Evolutionary conservation across 2,797 vertebrate species (phyloP), one percentile per base, ranked within the genome.

Genomic region (Dermochelys coriacea): DNA sequence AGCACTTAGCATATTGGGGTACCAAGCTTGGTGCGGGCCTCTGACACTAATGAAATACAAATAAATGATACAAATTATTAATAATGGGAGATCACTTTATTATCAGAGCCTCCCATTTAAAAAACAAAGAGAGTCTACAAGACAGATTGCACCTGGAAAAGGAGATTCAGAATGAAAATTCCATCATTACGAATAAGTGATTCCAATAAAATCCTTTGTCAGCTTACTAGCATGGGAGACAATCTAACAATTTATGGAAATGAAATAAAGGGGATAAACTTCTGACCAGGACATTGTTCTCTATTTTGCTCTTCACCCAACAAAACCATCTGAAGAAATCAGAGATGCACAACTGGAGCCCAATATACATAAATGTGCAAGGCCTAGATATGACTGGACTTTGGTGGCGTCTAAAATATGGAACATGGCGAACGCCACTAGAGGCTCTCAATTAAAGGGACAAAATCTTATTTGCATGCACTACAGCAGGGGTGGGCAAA

Each of bases 91-190:
- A 25, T 68, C 14, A 1, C 50, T 23, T 45, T 50, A 88, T 61
- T 5, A 12, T 23, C 25, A 0, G 0, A 85, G 52, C 6, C 5
- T 54, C 6, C 4, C 54, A 8, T 4, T 0, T 12, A 19, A 16
- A n/a, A 52, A 21, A 1, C 4, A 14, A 47, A 12, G 31, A 9
- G 2, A 2, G 12, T 29, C 89, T 61, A 61, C 27, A 75, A 57
- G 54, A 64, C 16, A 64, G 34, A 27, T 51, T 64, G 29, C 37
- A 4, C 11, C 55, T 19, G 68, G 41, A 21, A 93, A 82, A 80
- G 27, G 82, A 3, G 50, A 61, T 14, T 57, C 1, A 3, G n/a
- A 47, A 55, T 49, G 47, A 85, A 49, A 82, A 94, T 82, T 84
- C 52, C 55, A 15, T 31, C 80, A 89, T 84, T 1, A 75, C 1